Evolutionary conservation across 2,888 invertebrate genomes (phyloP).

Genomic region (Hyposoter didymator): DNA sequence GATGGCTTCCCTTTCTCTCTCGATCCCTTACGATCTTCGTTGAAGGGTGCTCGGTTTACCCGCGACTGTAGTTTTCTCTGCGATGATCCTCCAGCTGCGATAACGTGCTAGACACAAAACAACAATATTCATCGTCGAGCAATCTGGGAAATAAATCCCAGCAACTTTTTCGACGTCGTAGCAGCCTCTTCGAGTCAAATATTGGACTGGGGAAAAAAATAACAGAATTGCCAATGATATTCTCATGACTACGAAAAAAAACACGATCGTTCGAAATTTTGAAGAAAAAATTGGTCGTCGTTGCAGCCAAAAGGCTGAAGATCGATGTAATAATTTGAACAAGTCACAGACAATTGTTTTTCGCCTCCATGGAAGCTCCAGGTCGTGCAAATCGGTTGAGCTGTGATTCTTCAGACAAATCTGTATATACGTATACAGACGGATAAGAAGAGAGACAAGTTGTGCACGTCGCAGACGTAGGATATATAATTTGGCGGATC

Average conservation of each 20-base stretch:
- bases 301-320: not conserved
- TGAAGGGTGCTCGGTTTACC: not conserved
- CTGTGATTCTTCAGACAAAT: not conserved
- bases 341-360: conserved; percentile 10
- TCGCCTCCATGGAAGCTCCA: not conserved
- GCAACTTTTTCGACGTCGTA: not conserved
- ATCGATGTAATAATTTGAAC: conserved; percentile 20
- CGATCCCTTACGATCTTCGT: conserved; percentile 4
- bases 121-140: not conserved
- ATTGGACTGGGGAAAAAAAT: too few relatives aligned
- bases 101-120: conserved; percentile 5
- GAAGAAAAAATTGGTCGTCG: not conserved
- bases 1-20: conserved; percentile 40
- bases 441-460: conserved; percentile 11
- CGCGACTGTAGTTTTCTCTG: not conserved
- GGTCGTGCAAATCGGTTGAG: conserved; percentile 7
- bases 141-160: not conserved
- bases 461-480: conserved; percentile 71
- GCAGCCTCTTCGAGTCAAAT: too few relatives aligned
- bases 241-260: not conserved
- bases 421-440: not conserved
- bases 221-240: not conserved
- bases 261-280: not conserved
- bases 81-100: conserved; percentile 7
- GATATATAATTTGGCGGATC: conserved; percentile 81